Evolutionary conservation across 2,113 vertebrate species (phyloP), one percentile per base, ranked within the genome.

Genomic region (Anarhynchus alexandrinus): DNA sequence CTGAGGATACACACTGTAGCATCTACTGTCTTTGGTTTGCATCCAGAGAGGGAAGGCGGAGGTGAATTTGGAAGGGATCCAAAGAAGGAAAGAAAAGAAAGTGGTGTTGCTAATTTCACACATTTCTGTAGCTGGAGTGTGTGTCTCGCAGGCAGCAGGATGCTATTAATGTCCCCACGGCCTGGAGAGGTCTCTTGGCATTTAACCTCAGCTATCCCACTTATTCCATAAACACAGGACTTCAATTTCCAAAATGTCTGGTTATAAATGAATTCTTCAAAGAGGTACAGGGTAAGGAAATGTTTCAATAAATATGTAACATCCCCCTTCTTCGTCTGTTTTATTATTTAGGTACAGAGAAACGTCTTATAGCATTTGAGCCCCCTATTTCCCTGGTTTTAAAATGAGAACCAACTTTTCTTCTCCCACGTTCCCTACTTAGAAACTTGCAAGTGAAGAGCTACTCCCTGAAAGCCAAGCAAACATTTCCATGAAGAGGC

Each of bases 91-190:
- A 92, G 72, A 83, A 88, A 93, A 91, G 94, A 95, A 97, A 97
- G 94, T 73, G 74, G 57, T 95, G 73, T 87, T 91, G 92, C 59
- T 97, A 95, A 97, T 97, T 97, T 98, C 96, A 93, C 84, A 96
- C 78, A 82, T 97, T 96, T 96, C 93, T 91, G 81, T 96, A 86
- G 86, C 76, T 85, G 72, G 61, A 96, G 62, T 62, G 38, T 95
- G 78, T 90, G 74, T 97, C 83, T 90, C 15, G 12, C 83, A 97
- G 89, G 83, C 40, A 47, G 89, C 87, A 97, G 88, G 70, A 94
- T 95, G 85, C 72, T 27, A n/a, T 93, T 69, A 83, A 94, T 25
- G 40, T 94, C 91, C 89, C 61, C 29, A 29, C 0, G 15, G 94
- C 61, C 67, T 54, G 81, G 77, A 57, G 40, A 90, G 40, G 62